Percentiles rank a stretch among this genome's conserved stretches.
Evolutionary conservation across 2,113 vertebrate species (phyloP).

Genomic region (Corynorhinus townsendii): DNA sequence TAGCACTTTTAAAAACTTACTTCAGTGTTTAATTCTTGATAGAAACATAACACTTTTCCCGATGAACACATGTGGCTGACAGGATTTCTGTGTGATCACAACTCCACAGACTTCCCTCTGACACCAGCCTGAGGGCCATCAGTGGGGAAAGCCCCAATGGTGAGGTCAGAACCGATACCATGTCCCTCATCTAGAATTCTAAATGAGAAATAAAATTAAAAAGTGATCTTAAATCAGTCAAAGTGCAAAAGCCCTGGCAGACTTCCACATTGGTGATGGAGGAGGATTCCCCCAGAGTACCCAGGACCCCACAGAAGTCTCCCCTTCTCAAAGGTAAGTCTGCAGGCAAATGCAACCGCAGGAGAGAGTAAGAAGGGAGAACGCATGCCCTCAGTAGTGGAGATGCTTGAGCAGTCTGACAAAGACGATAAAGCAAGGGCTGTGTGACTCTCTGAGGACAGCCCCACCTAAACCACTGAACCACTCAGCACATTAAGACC

Average conservation of each 20-base stretch:
- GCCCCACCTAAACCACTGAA: too few relatives aligned
- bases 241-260: background rate
- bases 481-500: background rate
- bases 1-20: background rate
- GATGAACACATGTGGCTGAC: background rate
- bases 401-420: background rate
- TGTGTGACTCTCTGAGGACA: rapidly evolving
- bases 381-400: background rate
- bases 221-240: background rate
- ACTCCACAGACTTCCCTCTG: background rate
- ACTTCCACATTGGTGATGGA: background rate
- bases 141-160: background rate
- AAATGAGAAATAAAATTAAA: background rate
- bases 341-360: background rate
- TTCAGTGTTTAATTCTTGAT: background rate
- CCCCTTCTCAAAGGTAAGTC: background rate
- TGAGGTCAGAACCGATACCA: background rate
- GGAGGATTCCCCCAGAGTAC: too few relatives aligned
- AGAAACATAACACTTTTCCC: background rate
- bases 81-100: background rate
- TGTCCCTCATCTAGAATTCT: background rate
- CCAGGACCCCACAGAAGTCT: background rate
- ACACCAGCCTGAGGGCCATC: background rate
- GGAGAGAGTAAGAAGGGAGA: background rate
- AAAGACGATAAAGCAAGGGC: background rate